Conservation (phyloP, 2,113 vertebrate genomes). For the Rhinogobius similis region DNA sequence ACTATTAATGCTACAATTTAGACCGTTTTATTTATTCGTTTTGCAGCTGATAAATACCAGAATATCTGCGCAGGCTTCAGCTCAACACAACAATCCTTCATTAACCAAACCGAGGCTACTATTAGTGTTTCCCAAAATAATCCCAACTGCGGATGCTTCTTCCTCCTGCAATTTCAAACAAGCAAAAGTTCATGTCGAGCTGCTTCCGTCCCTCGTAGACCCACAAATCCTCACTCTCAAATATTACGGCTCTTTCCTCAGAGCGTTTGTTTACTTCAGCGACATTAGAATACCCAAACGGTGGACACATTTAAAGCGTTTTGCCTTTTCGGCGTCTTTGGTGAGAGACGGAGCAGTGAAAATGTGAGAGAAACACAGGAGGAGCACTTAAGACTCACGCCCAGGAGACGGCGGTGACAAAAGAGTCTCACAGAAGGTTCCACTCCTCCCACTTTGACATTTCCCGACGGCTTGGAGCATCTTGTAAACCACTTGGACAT, state of each 20-base stretch:
- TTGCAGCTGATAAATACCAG: not conserved
- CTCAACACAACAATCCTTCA: not conserved
- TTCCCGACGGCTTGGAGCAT: slow-evolving; percentile 21
- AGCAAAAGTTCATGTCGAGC: not conserved
- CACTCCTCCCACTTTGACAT: slow-evolving; percentile 5
- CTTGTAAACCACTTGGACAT: too few species aligned
- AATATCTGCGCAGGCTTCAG: not conserved
- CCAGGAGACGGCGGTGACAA: slow-evolving; percentile 55
- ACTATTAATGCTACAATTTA: not conserved
- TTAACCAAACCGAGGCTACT: not conserved
- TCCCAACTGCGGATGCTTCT: not conserved
- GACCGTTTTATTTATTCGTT: not conserved
- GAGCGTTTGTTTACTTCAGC: slow-evolving; percentile 2
- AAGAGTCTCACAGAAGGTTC: slow-evolving; percentile 45
- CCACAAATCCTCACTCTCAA: not conserved
- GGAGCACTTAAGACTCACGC: slow-evolving; percentile 40
- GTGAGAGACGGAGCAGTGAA: not conserved
- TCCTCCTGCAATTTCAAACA: not conserved
- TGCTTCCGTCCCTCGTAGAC: not conserved
- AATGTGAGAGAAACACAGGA: not conserved
- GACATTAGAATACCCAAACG: slow-evolving; percentile 16
- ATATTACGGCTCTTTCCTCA: slow-evolving; percentile 4
- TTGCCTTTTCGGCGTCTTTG: slow-evolving; percentile 11
- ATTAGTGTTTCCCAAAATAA: slow-evolving; percentile 8
- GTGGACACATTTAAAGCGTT: not conserved